These are phyloP conservation scores for Loripinus fragilis DNA, from an alignment of 2,888 invertebrate species.

Conservation along the genomic window DNA sequence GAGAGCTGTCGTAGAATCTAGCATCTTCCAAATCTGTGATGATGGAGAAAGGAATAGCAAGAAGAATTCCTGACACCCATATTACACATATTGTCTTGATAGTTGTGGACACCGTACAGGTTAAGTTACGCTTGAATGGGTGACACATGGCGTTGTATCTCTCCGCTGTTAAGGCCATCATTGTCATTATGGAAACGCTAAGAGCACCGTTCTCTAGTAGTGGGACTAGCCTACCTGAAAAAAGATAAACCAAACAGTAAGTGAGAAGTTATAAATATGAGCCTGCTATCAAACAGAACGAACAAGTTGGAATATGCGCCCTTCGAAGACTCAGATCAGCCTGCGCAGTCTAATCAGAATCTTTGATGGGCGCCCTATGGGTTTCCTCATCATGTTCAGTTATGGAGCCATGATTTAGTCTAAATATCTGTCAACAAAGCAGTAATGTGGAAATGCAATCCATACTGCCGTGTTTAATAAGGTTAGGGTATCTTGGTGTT, in stretches of 20 bases:
- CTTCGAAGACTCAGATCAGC: too few relatives aligned
- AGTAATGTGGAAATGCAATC: too few relatives aligned
- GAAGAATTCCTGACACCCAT: slow-evolving; percentile 81
- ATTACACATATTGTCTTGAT: slow-evolving; percentile 72
- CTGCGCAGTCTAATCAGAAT: too few relatives aligned
- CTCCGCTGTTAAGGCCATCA: slow-evolving; percentile 96
- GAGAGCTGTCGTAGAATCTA: slow-evolving; percentile 89
- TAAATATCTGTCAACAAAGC: too few relatives aligned
- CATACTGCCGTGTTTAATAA: too few relatives aligned
- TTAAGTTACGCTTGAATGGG: slow-evolving; percentile 88
- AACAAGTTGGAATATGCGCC: too few relatives aligned
- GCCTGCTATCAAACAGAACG: too few relatives aligned
- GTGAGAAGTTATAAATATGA: too few relatives aligned
- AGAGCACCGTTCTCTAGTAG: slow-evolving; percentile 96
- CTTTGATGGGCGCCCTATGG: too few relatives aligned
- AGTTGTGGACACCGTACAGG: slow-evolving; percentile 77
- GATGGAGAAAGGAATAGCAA: slow-evolving; percentile 89
- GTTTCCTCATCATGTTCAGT: too few relatives aligned
- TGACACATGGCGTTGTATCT: slow-evolving; percentile 96
- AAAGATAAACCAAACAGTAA: slow-evolving; percentile 60
- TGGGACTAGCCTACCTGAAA: slow-evolving; percentile 94
- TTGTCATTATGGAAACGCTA: slow-evolving; percentile 95
- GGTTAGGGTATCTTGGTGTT: too few relatives aligned
- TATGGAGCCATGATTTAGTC: too few relatives aligned
- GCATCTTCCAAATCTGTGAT: slow-evolving; percentile 91